These are phyloP conservation scores for Procambarus virginalis DNA, from an alignment of 1,140 invertebrate genomes.

Conservation along the genomic window DNA sequence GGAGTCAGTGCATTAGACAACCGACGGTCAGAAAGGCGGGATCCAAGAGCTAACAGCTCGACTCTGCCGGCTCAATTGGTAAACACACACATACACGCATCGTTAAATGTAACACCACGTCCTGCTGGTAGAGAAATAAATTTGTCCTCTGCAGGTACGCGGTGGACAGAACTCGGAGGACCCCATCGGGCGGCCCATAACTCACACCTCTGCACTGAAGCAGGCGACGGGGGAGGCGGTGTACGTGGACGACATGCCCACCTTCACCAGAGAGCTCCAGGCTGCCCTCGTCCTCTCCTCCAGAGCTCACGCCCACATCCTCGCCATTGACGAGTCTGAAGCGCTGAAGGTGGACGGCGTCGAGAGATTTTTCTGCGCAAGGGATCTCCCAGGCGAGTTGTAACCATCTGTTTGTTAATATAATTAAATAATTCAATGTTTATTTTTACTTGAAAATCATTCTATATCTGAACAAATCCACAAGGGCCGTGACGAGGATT, in stretches of 20 bases:
- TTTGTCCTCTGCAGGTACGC: slow-evolving; percentile 74
- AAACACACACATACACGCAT: too few relatives aligned
- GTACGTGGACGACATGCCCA: slow-evolving; percentile 92
- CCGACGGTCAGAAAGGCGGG: too few relatives aligned
- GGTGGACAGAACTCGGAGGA: slow-evolving; percentile 80
- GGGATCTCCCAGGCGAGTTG: slow-evolving; percentile 76
- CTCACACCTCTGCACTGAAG: slow-evolving; percentile 88
- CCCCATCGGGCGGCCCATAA: slow-evolving; percentile 87
- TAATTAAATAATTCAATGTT: too few relatives aligned
- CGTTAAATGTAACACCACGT: too few relatives aligned
- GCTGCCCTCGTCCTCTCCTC: slow-evolving; percentile 86
- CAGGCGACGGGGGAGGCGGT: slow-evolving; percentile 94
- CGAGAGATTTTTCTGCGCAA: slow-evolving; percentile 82
- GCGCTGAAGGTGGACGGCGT: slow-evolving; percentile 82
- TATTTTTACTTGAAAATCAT: too few relatives aligned
- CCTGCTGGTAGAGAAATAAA: too few relatives aligned
- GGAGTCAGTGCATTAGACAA: too few relatives aligned
- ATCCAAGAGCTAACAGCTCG: too few relatives aligned
- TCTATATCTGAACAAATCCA: too few relatives aligned
- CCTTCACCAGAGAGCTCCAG: slow-evolving; percentile 83
- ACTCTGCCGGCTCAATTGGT: too few relatives aligned
- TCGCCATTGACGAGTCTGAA: slow-evolving; percentile 82
- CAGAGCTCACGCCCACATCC: slow-evolving; percentile 86
- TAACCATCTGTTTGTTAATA: too few relatives aligned
- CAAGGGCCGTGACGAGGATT: too few relatives aligned